Base-by-base conservation (phyloP, 2,797 vertebrate species). In the Pipistrellus pygmaeus region DNA sequence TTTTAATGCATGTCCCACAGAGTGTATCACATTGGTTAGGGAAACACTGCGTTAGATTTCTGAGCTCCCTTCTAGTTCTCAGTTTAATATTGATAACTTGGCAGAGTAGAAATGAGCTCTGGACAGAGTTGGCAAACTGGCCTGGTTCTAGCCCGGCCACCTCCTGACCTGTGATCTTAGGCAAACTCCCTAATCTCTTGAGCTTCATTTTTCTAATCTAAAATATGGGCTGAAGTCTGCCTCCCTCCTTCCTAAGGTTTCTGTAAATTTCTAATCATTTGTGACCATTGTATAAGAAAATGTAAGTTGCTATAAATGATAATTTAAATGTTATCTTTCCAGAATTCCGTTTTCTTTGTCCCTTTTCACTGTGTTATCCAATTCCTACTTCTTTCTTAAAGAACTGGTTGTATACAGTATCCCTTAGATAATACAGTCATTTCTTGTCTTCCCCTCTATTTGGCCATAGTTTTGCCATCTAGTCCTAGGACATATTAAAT, bases 1-100 rank as follows among this genome's bases (percentile, higher is more conserved):
- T 95, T 93, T 93, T 53, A 92, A 77, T 72, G 53, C 78, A 57
- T 62, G 8, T 46, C 38, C n/a, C 41, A 89, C 66, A 73, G 84
- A 90, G 25, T 48, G 44, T 90, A 85, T 76, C 71, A 69, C 44
- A 11, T 80, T 57, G 20, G 17, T 80, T 69, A 85, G 44, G 51
- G 62, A 72, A 77, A 60, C 35, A 55, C 38, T 72, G 53, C 48
- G 35, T 78, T 46, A 38, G 46, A 51, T 94, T 87, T 84, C 62
- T 51, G 18, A 81, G 12, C 38, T 85, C 41, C 27, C 32, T 90
- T 76, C 35, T 53, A 30, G 44, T 94, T 96, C 41, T 85, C 9
- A 78, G 1, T 23, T 84, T 38, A 87, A 60, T 82, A 23, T 71
- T 87, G 25, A 23, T 75, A 41, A 46, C 80, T 41, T 73, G 73